These are phyloP conservation scores for Lepidochrysops patricia DNA, from an alignment of 2,888 invertebrate genomes.

Conservation along the genomic window DNA sequence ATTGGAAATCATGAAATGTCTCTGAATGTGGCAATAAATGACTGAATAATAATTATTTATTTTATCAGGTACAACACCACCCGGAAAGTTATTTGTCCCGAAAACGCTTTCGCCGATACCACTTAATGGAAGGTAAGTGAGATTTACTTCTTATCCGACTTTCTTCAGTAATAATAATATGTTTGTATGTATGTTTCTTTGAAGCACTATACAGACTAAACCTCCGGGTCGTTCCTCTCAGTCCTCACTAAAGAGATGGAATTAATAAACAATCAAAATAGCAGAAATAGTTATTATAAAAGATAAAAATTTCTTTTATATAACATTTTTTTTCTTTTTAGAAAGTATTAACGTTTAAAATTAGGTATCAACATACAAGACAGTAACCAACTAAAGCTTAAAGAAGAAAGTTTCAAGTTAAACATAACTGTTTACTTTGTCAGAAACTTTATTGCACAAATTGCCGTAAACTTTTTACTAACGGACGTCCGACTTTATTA, in stretches of 20 bases:
- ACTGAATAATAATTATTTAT: not conserved
- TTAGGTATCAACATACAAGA: too few species aligned
- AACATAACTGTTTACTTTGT: not conserved
- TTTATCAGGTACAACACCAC: constrained; percentile 44
- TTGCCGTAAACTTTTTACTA: not conserved
- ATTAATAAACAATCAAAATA: too few species aligned
- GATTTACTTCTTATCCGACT: not conserved
- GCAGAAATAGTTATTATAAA: too few species aligned
- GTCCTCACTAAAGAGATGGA: too few species aligned
- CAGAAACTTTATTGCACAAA: not conserved
- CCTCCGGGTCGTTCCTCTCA: too few species aligned
- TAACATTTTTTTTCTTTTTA: not conserved
- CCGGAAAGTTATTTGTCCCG: constrained; percentile 40
- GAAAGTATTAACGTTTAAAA: too few species aligned
- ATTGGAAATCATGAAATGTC: too few species aligned
- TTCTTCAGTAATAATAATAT: too few species aligned
- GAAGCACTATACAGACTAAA: too few species aligned
- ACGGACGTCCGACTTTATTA: not conserved
- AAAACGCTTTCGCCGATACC: constrained; percentile 48
- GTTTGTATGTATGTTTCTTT: too few species aligned
- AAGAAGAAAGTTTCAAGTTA: not conserved
- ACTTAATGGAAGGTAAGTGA: constrained; percentile 48
- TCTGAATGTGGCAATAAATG: too few species aligned
- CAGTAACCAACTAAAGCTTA: not conserved
- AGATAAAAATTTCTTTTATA: not conserved